phyloP scores from a whole-genome alignment of 2,888 invertebrate species.

The Trichopoda pennipes region DNA sequence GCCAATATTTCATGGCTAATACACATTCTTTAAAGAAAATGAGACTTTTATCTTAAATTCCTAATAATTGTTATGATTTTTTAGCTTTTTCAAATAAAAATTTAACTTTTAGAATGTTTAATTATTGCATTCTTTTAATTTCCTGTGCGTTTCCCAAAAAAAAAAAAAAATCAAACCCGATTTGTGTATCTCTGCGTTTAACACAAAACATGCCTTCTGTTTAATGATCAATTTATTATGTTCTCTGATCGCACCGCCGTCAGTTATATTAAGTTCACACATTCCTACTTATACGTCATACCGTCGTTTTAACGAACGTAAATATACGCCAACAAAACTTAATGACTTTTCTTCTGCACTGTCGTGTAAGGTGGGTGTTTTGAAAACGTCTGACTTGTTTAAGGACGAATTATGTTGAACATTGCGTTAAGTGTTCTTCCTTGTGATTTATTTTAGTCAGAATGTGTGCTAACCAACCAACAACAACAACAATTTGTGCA shows the following conservation, averaged over 20 bases:
- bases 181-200: conserved; percentile 49
- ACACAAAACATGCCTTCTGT: conserved; percentile 71
- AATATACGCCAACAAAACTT: conserved; percentile 7
- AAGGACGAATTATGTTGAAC: conserved; percentile 50
- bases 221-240: conserved; percentile 72
- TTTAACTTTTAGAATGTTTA: too few relatives aligned
- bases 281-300: conserved; percentile 46
- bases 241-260: conserved; percentile 72
- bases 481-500: conserved; percentile 11
- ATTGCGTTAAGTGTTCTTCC: conserved; percentile 23
- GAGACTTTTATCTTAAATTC: too few relatives aligned
- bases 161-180: conserved; percentile 52
- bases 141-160: conserved; percentile 5
- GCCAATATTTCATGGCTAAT: too few relatives aligned
- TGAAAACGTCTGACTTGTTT: conserved; percentile 58
- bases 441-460: conserved; percentile 10
- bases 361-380: conserved; percentile 57
- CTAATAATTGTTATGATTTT: too few relatives aligned
- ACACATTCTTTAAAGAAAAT: too few relatives aligned
- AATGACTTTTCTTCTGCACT: conserved; percentile 46
- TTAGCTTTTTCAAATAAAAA: too few relatives aligned
- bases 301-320: conserved; percentile 35
- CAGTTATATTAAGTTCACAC: conserved; percentile 67
- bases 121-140: conserved; percentile 8
- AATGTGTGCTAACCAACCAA: conserved; percentile 52